Evolutionary conservation across 2,888 invertebrate species (phyloP).

Genomic region (Drosophila merina): DNA sequence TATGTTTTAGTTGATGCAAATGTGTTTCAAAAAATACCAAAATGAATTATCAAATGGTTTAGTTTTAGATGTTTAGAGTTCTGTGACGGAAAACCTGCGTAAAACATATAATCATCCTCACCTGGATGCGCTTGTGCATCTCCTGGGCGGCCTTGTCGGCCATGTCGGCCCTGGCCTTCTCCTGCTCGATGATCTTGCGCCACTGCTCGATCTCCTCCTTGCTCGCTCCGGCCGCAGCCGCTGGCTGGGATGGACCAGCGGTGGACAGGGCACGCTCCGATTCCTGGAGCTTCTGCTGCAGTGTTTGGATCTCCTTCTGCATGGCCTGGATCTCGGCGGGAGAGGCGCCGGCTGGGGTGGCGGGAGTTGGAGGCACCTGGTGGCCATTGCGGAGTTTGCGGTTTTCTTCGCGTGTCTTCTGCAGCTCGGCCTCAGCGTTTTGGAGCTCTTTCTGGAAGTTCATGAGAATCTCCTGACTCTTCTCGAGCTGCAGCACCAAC

Average conservation of each 20-base stretch:
- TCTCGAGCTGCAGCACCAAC: slow-evolving; percentile 94
- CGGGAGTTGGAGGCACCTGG: slow-evolving; percentile 63
- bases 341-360: slow-evolving; percentile 21
- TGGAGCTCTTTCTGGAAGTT: slow-evolving; percentile 96
- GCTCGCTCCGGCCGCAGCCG: slow-evolving; percentile 84
- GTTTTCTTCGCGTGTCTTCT: slow-evolving; percentile 90
- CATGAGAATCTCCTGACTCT: slow-evolving; percentile 96
- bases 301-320: slow-evolving; percentile 86
- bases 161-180: slow-evolving; percentile 90
- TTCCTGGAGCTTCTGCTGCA: slow-evolving; percentile 90
- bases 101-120: slow-evolving; percentile 52
- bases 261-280: slow-evolving; percentile 84
- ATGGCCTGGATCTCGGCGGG: slow-evolving; percentile 91
- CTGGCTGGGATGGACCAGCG: slow-evolving; percentile 83
- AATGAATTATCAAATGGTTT: neutral
- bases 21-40: slow-evolving; percentile 1
- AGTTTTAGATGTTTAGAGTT: neutral
- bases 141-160: slow-evolving; percentile 92
- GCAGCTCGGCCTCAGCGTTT: slow-evolving; percentile 91
- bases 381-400: slow-evolving; percentile 83
- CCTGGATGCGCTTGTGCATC: slow-evolving; percentile 91
- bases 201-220: slow-evolving; percentile 91
- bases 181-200: slow-evolving; percentile 91
- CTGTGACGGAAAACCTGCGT: neutral
- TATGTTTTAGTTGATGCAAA: neutral